Conservation (phyloP, 37 sponge, comb jelly and placozoan species). For the Agelas oroides region DNA sequence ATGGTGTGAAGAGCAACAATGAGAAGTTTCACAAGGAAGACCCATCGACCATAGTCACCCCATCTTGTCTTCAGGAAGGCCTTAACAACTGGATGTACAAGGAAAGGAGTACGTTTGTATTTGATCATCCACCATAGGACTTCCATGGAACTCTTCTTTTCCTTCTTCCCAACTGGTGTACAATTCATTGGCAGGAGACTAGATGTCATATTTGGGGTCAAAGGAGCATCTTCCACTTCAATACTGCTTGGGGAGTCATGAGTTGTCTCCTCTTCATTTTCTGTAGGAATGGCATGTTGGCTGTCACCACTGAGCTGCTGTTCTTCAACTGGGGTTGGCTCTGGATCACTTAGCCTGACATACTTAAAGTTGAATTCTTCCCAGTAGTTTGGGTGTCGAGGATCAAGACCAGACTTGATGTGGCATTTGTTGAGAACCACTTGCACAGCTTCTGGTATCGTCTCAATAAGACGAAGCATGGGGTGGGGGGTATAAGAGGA, state of each 20-base stretch:
- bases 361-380: constrained; percentile 84
- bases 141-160: background rate
- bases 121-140: constrained; percentile 56
- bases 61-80: constrained; percentile 73
- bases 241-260: background rate
- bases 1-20: constrained; percentile 49
- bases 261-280: background rate
- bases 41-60: constrained; percentile 51
- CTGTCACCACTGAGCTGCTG: background rate
- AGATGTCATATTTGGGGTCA: too few species aligned
- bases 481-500: constrained; percentile 56
- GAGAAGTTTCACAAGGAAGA: constrained; percentile 13
- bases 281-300: background rate
- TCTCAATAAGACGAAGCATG: constrained; percentile 62
- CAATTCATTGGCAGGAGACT: too few species aligned
- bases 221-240: background rate
- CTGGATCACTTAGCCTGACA: constrained; percentile 2
- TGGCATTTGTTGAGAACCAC: constrained; percentile 66
- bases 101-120: constrained; percentile 32
- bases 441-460: constrained; percentile 71
- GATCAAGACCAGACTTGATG: constrained; percentile 9
- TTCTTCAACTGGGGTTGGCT: background rate
- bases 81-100: constrained; percentile 71
- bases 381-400: constrained; percentile 63
- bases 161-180: background rate